phyloP scores from a whole-genome alignment of 2,797 vertebrate genomes.

The Enteromius mattozi region DNA sequence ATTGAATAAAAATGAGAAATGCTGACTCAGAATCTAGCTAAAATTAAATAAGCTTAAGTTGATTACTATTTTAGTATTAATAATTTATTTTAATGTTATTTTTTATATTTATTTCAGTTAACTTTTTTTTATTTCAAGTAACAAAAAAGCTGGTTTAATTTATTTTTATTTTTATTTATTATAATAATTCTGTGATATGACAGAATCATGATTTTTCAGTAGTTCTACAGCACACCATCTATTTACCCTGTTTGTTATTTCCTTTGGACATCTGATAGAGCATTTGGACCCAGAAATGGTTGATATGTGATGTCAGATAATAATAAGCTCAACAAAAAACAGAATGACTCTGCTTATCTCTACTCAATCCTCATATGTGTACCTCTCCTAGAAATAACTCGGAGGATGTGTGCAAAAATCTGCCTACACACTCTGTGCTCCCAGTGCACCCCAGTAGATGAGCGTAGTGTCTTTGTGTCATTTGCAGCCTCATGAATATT shows the following conservation, averaged over 20 bases:
- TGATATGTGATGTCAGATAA: not conserved
- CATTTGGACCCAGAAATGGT: not conserved
- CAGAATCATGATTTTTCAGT: not conserved
- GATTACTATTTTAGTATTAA: no score
- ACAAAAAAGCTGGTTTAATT: no score
- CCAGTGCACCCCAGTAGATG: not conserved
- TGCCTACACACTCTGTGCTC: constrained; percentile 5
- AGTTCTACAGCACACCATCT: not conserved
- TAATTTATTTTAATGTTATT: no score
- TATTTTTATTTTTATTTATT: no score
- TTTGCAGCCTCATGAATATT: constrained; percentile 48
- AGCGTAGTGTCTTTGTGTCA: constrained; percentile 32
- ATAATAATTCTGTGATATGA: no score
- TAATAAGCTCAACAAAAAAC: not conserved
- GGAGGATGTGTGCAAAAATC: not conserved
- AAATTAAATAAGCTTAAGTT: not conserved
- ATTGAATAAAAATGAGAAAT: not conserved
- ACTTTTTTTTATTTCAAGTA: not conserved
- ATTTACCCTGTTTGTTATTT: not conserved
- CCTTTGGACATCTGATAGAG: not conserved
- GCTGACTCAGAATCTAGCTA: not conserved
- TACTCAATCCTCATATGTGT: not conserved
- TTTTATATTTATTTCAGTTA: no score
- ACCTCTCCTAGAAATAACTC: not conserved
- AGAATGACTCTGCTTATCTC: constrained; percentile 8